Evolutionary conservation across 2,888 invertebrate species (phyloP), one percentile per base, ranked within the genome.

Genomic region (Agelastica alni): DNA sequence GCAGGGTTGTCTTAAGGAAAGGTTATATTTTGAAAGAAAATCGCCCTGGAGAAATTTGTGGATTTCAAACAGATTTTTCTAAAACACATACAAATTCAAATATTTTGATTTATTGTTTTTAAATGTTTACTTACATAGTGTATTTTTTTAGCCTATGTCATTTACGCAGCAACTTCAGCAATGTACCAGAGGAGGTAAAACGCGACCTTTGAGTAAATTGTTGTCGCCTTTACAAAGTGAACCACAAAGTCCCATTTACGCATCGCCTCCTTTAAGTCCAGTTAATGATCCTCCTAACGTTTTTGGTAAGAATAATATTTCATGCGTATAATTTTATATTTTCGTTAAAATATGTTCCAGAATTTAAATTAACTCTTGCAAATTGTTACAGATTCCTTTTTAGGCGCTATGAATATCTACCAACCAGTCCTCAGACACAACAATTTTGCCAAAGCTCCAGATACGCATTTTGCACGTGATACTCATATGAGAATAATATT

Each of bases 161-260:
- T 96, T 95, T 77, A 94, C 94, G 2, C 94, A 95, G 76, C 94
- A 95, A 79, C 82, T 96, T 46, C 94, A 95, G 62, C 87, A 91
- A 60, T 89, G 91, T 73, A 87, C 90, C 0, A 80, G 90, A 55
- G 85, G 85, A 70, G 76, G 83, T 7, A 84, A 85, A 65, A 81
- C 81, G 53, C 79, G 89, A 30, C 85, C 89, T 1, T 75, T 85
- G 31, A 83, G 84, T 61, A 83, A 85, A 67, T 74, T 86, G 39
- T 68, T 83, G 53, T 83, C 81, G 30, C 83, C 82, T 6, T 68
- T 83, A 49, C 83, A 85, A 63, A 85, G 85, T 67, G 86, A 86
- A 67, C 86, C 86, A 0, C 84, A 85, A 77, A 83, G 84, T 79
- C 82, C 91, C 62, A 88, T 90, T 59, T 84, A 85, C 67, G 84